Base-by-base conservation (phyloP, 2,113 vertebrate species). In the Otocyon megalotis region DNA sequence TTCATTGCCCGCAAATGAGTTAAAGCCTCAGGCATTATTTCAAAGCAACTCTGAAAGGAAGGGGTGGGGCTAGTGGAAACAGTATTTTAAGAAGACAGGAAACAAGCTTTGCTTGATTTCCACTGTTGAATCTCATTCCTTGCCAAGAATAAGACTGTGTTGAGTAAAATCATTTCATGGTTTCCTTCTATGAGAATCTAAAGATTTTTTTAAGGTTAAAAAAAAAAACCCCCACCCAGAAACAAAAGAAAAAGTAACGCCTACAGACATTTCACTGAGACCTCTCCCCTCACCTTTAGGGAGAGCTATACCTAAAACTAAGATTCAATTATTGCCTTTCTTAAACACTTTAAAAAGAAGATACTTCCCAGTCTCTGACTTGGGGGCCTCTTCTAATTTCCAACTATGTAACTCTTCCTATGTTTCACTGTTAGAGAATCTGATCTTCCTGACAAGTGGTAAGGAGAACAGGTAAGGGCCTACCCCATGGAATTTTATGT, bases 1-100 rank as follows among this genome's bases (percentile, higher is more conserved):
- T 77, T 96, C 93, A 35, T 0, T 96, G 87, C 89, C 94, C 67
- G 96, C 85, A 89, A 92, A 94, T 16, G 48, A 79, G 60, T 62
- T 80, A 60, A 88, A 87, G 79, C 79, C 87, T 72, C 65, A 22
- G 72, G 96, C 77, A 85, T 85, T 90, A 90, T 92, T 96, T 95
- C 83, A 85, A 82, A 93, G 37, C 37, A 32, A 50, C n/a, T 82
- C 60, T 53, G 77, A 58, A 20, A 89, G 69, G 54, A 13, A 96
- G 48, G 43, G n/a, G 56, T 56, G 62, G 81, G 43, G 37, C 30
- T 90, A 48, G 58, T 54, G 26, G 67, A 90, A 86, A 54, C 43
- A 89, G 71, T 77, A 53, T 82, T 83, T 16, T 24, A 32, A 90
- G 20, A 97, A 91, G 24, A 72, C 32, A 53, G 19, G 79, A 92